Conservation (phyloP, 2,113 vertebrate species). For the Cepphus grylle region DNA sequence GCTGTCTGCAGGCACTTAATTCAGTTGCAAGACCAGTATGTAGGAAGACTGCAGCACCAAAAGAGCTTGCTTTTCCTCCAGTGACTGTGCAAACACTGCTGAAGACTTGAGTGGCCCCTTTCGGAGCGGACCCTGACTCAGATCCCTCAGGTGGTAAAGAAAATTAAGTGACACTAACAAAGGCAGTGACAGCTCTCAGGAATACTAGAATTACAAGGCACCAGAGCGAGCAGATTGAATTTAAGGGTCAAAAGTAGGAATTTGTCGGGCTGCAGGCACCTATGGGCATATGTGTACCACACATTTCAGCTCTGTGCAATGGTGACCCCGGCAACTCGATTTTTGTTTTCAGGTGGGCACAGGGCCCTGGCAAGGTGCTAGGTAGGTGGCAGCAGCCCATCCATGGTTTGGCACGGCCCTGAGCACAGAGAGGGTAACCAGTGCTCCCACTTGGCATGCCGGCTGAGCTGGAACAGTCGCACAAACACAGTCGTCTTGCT, state of each 20-base stretch:
- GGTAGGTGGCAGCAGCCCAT: neutral
- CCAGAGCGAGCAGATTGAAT: neutral
- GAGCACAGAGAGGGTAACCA: neutral
- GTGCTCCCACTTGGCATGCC: neutral
- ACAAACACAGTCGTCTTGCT: neutral
- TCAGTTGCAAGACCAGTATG: neutral
- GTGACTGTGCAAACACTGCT: neutral
- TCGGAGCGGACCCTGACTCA: neutral
- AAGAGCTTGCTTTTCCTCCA: neutral
- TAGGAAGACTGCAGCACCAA: neutral
- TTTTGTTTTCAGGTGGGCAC: rapidly evolving
- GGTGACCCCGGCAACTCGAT: rapidly evolving
- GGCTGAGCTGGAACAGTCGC: neutral
- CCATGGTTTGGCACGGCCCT: rapidly evolving
- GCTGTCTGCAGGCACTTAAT: neutral
- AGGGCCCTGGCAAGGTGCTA: rapidly evolving
- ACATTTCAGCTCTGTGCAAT: neutral
- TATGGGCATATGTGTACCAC: neutral
- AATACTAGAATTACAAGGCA: neutral
- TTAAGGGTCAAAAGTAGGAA: neutral
- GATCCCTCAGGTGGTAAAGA: neutral
- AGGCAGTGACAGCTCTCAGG: neutral
- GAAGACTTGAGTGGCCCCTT: neutral
- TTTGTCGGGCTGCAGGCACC: neutral
- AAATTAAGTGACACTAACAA: neutral